phyloP scores from a whole-genome alignment of 2,888 invertebrate species.

The Sepioteuthis lessoniana region DNA sequence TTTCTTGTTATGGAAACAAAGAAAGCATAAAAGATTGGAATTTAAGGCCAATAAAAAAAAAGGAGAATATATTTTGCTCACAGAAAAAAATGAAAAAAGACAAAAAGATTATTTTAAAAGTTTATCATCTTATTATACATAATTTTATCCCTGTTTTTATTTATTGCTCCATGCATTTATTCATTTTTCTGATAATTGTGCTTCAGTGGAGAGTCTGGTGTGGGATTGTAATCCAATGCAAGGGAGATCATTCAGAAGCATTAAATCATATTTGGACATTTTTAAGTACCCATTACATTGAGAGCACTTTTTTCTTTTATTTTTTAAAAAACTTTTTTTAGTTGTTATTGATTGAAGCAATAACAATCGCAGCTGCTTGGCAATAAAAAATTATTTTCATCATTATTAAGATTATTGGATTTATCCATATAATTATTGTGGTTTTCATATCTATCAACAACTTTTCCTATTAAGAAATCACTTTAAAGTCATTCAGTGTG shows the following conservation, averaged over 20 bases:
- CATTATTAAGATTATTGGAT: not conserved
- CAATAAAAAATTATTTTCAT: not conserved
- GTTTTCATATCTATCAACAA: not conserved
- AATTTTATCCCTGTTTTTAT: not conserved
- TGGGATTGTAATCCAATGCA: not conserved
- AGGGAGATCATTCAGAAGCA: not conserved
- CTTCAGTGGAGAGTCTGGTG: not conserved
- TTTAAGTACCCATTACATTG: not conserved
- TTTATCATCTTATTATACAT: not conserved
- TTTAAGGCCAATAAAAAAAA: not conserved
- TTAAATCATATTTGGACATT: slow-evolving; percentile 18
- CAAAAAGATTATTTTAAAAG: not conserved
- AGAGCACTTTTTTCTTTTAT: not conserved
- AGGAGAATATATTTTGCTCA: not conserved
- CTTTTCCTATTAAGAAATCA: too few species aligned
- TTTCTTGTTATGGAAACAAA: too few species aligned
- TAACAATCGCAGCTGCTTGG: not conserved
- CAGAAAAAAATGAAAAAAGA: not conserved
- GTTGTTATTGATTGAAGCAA: not conserved
- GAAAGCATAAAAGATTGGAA: too few species aligned
- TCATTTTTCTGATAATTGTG: not conserved
- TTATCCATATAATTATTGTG: not conserved
- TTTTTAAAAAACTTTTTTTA: not conserved
- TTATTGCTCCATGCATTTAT: not conserved
- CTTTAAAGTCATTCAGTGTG: too few species aligned